Evolutionary conservation across 2,113 vertebrate species (phyloP), one percentile per base, ranked within the genome.

Genomic region (Rhizomys pruinosus): DNA sequence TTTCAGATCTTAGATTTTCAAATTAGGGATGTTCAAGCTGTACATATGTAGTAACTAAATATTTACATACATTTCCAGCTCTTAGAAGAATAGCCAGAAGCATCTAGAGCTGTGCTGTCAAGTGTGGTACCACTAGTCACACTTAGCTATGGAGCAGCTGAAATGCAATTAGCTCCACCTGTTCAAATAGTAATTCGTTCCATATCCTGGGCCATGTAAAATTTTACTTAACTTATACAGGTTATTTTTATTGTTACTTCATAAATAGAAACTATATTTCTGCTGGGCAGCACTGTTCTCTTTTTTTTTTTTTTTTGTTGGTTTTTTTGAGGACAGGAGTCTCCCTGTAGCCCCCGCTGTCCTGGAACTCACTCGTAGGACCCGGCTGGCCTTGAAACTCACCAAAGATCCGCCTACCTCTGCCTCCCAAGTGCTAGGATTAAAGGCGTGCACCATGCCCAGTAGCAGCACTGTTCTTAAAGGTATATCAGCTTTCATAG

Each of bases 161-260:
- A 92, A 89, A 94, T 87, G 9, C 79, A 73, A 17, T 55, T 84
- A 80, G 37, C 47, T 89, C 19, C 13, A 64, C 37, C 44, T 71
- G 39, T 71, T 69, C 84, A 89, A 85, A 89, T 57, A 27, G 42
- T 34, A 63, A 76, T 16, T 68, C 10, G 22, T 29, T 23, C 39
- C 44, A 77, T 34, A 52, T 77, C 27, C 74, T 52, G 74, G 44
- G 27, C 32, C 27, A 77, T 7, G 9, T 52, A 76, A 76, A 76
- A 32, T 76, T 32, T 76, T 44, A 27, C 27, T 76, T 76, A 4
- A 15, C 2, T 76, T 29, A 44, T 76, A 32, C 27, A 11, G 7
- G 32, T 47, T 68, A 13, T 68, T 27, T 8, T 66, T 66, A n/a
- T n/a, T n/a, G n/a, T 74, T 29, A 27, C 25, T 76, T 76, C 39